Evolutionary conservation across 2,888 invertebrate species (phyloP).

Genomic region (Steinernema hermaphroditum): DNA sequence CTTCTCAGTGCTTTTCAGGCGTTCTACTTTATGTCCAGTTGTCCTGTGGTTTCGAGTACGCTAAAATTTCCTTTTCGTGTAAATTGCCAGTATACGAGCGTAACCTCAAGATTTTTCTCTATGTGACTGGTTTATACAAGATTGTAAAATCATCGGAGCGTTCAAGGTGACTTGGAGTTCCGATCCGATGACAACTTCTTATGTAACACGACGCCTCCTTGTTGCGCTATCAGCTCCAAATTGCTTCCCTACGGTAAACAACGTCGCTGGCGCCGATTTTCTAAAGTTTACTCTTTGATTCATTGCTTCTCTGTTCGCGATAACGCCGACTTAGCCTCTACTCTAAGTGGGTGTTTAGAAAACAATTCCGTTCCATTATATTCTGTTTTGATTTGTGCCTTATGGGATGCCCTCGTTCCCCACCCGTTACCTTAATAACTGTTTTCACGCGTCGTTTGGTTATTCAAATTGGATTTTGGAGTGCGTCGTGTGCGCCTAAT

Average conservation of each 20-base stretch:
- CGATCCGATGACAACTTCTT: constrained; percentile 18
- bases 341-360: too few relatives aligned
- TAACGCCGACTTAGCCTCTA: neutral
- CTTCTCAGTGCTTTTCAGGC: too few relatives aligned
- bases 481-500: constrained; percentile 6
- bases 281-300: constrained; percentile 10
- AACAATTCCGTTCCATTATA: neutral
- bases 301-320: neutral
- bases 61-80: too few relatives aligned
- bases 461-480: constrained; percentile 30
- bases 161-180: constrained; percentile 3
- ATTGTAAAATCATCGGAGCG: constrained; percentile 19
- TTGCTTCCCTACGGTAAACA: neutral
- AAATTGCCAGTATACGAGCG: too few relatives aligned
- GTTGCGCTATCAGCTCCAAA: neutral
- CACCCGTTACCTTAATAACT: constrained; percentile 30
- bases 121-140: neutral
- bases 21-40: too few relatives aligned
- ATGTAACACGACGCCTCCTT: constrained; percentile 1
- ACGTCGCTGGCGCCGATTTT: neutral
- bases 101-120: neutral
- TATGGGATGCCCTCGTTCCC: neutral
- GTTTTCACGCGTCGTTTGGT: constrained; percentile 17
- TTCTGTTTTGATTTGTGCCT: neutral
- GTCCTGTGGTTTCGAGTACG: too few relatives aligned